These are phyloP conservation scores for Acanthopleura granulata DNA, from an alignment of 2,888 invertebrate species.

Conservation along the genomic window DNA sequence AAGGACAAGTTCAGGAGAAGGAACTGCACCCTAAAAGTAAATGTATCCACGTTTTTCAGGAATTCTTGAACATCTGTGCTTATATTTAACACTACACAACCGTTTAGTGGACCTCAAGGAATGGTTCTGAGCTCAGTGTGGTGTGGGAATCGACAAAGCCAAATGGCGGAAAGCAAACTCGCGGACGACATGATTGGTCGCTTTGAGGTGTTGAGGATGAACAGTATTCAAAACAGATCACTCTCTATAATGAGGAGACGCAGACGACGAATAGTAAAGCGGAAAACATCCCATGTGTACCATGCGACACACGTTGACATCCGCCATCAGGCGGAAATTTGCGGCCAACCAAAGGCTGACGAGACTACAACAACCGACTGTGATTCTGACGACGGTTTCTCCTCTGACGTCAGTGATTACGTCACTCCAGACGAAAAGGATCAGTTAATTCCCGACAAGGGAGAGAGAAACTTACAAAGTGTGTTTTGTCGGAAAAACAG, in stretches of 20 bases:
- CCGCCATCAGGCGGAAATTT: no score
- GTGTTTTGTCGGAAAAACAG: neutral
- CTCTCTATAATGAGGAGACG: neutral
- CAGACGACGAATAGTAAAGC: neutral
- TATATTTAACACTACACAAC: no score
- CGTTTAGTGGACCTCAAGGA: no score
- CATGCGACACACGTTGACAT: no score
- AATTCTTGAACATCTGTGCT: no score
- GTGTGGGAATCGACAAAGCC: no score
- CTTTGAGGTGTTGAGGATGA: neutral
- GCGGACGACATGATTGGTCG: neutral
- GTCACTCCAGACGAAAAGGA: conserved; percentile 2
- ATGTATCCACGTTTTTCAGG: no score
- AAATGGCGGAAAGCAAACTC: neutral
- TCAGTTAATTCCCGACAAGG: neutral
- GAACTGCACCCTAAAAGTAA: no score
- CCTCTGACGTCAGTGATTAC: conserved; percentile 16
- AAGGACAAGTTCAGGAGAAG: no score
- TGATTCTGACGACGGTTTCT: conserved; percentile 12
- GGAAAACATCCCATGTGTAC: neutral
- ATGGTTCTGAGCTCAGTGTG: no score
- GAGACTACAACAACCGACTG: neutral
- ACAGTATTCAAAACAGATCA: conserved; percentile 14
- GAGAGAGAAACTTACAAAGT: neutral
- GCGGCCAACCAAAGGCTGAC: no score